Base-by-base conservation (phyloP, 2,797 vertebrate genomes). In the Steatocranus sp. region DNA sequence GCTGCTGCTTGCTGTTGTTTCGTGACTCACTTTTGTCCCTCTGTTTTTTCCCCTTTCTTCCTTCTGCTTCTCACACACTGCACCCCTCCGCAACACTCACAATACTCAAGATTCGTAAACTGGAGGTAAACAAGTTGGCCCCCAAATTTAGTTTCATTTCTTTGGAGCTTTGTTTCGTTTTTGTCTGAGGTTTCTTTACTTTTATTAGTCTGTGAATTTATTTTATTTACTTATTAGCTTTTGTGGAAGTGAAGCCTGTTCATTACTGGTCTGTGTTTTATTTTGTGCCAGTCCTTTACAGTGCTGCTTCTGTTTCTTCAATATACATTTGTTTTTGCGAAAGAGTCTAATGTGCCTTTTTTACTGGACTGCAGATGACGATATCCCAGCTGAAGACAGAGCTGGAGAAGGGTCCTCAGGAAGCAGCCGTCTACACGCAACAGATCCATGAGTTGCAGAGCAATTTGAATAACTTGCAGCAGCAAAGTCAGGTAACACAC, bases 391-490 rank as follows among this genome's bases (percentile, higher is more conserved):
- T 99, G 80, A 98, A 93, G 93, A 96, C 95, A 53, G 98, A 99
- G 92, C 96, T 99, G 93, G 96, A 97, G 84, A 99, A 99, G 92
- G 98, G 98, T 41, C 98, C 98, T 18, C 98, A 99, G 91, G 98
- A 99, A 87, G 97, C 97, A 84, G 98, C 98, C 9, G 97, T 99
- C 17, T 99, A 98, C 91, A 96, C 97, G 2, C 97, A 99, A 85
- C 97, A 99, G 93, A 95, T 98, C 89, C 97, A 98, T 53, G 96
- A 97, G 90, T 96, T 98, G 78, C 97, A 97, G 94, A 95, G 93
- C 88, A 96, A 94, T 82, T 75, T 98, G 88, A 97, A 97, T 91
- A 97, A 97, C 85, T 90, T 98, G 86, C 96, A 97, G 92, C 97
- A 98, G 87, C 97, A 97, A 89, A 97, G 95, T 91, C 97, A 98